phyloP scores from a whole-genome alignment of 2,888 invertebrate species.

The Dasypolia templi region DNA sequence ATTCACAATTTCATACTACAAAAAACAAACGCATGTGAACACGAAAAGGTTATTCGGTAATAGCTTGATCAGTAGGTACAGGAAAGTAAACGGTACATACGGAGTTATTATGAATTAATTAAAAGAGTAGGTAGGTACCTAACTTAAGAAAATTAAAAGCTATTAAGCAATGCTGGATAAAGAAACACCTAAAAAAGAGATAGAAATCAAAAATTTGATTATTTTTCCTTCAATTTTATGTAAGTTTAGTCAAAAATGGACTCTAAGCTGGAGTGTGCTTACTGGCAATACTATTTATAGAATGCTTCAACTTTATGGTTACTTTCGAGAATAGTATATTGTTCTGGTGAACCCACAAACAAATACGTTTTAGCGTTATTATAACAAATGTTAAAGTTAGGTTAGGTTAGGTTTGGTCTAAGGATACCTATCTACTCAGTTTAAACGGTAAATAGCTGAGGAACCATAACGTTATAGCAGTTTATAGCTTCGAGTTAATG shows the following conservation, averaged over 20 bases:
- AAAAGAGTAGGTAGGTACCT: neutral
- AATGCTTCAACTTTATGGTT: neutral
- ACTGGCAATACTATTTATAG: neutral
- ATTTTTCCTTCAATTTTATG: neutral
- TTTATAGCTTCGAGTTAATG: conserved; percentile 23
- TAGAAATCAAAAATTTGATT: neutral
- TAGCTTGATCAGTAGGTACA: too few species aligned
- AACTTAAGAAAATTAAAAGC: neutral
- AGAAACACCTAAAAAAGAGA: neutral
- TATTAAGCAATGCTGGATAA: neutral
- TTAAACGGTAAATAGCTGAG: conserved; percentile 15
- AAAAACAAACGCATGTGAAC: too few species aligned
- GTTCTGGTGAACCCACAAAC: neutral
- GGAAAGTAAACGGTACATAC: too few species aligned
- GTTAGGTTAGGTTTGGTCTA: conserved; percentile 3
- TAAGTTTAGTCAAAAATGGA: neutral
- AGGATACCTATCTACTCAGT: neutral
- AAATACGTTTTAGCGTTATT: neutral
- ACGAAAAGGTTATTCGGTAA: too few species aligned
- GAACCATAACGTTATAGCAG: conserved; percentile 1
- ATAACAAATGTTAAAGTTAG: neutral
- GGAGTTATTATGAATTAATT: conserved; percentile 2
- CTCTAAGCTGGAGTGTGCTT: too few species aligned
- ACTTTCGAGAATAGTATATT: neutral
- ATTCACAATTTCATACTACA: too few species aligned